Conservation (phyloP, 2,797 vertebrate species). For the Esox lucius region DNA sequence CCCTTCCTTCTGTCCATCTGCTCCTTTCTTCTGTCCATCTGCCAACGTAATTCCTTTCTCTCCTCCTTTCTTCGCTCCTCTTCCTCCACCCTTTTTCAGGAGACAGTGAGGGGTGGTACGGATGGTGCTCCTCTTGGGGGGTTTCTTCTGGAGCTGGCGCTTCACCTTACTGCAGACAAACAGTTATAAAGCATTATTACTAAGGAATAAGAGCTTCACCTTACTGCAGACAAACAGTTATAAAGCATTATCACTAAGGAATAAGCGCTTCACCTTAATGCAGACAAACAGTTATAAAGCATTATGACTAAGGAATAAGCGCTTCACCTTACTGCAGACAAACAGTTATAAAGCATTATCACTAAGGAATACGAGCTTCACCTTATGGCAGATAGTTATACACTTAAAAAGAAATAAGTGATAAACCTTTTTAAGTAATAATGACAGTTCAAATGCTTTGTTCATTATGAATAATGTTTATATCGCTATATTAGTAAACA, state of each 20-base stretch:
- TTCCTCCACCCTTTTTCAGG: conserved; percentile 63
- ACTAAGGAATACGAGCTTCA: no score
- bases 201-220: not conserved
- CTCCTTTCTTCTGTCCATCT: not conserved
- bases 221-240: not conserved
- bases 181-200: not conserved
- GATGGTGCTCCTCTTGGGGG: conserved; percentile 84
- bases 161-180: conserved; percentile 81
- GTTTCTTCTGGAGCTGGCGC: conserved; percentile 86
- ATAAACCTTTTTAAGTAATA: no score
- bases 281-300: no score
- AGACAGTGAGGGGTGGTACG: conserved; percentile 86
- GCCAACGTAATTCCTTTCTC: not conserved
- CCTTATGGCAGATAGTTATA: no score
- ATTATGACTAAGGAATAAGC: not conserved
- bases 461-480: no score
- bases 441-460: no score
- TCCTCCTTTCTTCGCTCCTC: not conserved
- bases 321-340: not conserved
- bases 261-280: not conserved
- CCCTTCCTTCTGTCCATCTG: not conserved
- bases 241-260: not conserved
- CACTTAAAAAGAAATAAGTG: no score
- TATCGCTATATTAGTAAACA: no score
- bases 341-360: not conserved